These are phyloP conservation scores for Glaucidium brasilianum DNA, from an alignment of 2,113 vertebrate genomes.

Conservation along the genomic window DNA sequence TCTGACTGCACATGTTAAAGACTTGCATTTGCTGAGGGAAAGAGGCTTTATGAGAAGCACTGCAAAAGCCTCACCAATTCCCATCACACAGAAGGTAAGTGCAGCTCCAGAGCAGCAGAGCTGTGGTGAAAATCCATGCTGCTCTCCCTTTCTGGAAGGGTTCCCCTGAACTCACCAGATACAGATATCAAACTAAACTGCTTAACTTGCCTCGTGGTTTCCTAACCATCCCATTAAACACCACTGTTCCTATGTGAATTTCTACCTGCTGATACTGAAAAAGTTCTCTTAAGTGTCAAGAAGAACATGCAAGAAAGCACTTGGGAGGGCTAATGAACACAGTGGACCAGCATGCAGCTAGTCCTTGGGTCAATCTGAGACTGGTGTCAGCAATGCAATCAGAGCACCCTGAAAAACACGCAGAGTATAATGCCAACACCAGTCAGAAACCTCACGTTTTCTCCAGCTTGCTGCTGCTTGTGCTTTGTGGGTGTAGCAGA, in stretches of 20 bases:
- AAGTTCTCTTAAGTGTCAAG: not conserved
- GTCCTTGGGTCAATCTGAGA: not conserved
- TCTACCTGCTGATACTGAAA: not conserved
- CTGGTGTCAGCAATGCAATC: accelerated
- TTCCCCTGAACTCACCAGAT: not conserved
- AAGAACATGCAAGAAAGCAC: not conserved
- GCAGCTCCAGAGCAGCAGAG: not conserved
- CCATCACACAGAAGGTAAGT: not conserved
- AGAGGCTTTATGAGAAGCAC: not conserved
- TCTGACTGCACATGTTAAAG: not conserved
- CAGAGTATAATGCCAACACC: not conserved
- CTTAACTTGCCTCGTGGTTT: not conserved
- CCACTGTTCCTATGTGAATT: not conserved
- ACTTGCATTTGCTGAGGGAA: not conserved
- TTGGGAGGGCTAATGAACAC: not conserved
- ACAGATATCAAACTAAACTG: not conserved
- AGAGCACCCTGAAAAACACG: not conserved
- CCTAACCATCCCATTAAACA: not conserved
- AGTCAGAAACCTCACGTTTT: not conserved
- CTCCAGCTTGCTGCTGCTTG: not conserved
- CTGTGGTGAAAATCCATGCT: not conserved
- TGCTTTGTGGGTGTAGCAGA: accelerated
- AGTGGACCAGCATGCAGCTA: not conserved
- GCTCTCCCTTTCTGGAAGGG: not conserved
- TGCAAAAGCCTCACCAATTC: not conserved